Conservation (phyloP, 2,888 invertebrate genomes). For the Chrysolina americana region DNA sequence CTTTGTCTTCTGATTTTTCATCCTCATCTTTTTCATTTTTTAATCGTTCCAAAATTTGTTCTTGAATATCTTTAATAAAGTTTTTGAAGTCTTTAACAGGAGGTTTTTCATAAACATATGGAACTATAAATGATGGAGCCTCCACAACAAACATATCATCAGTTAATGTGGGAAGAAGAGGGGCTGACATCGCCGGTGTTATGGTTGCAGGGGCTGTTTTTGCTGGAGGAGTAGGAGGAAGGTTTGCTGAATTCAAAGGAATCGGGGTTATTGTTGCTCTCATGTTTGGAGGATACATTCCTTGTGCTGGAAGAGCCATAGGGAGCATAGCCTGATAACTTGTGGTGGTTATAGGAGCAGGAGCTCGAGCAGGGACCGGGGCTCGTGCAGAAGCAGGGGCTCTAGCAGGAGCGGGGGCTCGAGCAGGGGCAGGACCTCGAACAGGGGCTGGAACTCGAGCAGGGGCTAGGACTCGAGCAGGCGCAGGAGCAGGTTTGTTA, state of each 20-base stretch:
- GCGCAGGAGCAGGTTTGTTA: conserved; percentile 58
- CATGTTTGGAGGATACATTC: conserved; percentile 77
- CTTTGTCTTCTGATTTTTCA: conserved; percentile 67
- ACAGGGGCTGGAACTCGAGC: too few relatives aligned
- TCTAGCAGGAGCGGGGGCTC: too few relatives aligned
- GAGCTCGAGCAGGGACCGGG: conserved; percentile 39
- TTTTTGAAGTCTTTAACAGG: conserved; percentile 84
- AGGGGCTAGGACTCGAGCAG: conserved; percentile 14
- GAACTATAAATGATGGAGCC: conserved; percentile 93
- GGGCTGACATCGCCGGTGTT: conserved; percentile 67
- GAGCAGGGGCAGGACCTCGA: too few relatives aligned
- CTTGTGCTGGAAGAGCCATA: conserved; percentile 74
- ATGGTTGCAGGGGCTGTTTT: conserved; percentile 62
- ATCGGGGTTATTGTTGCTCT: conserved; percentile 74
- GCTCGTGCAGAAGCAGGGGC: not conserved
- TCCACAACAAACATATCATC: conserved; percentile 95
- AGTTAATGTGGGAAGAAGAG: conserved; percentile 85
- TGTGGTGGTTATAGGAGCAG: conserved; percentile 52
- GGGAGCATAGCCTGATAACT: conserved; percentile 70
- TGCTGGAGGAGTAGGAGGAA: conserved; percentile 58
- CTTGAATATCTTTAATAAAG: conserved; percentile 74
- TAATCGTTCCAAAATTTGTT: conserved; percentile 67
- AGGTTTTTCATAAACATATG: conserved; percentile 93
- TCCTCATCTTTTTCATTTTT: conserved; percentile 62
- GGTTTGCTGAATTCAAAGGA: conserved; percentile 66